Evolutionary conservation across 1,140 invertebrate species (phyloP).

Genomic region (Lordiphosa clarofinis): DNA sequence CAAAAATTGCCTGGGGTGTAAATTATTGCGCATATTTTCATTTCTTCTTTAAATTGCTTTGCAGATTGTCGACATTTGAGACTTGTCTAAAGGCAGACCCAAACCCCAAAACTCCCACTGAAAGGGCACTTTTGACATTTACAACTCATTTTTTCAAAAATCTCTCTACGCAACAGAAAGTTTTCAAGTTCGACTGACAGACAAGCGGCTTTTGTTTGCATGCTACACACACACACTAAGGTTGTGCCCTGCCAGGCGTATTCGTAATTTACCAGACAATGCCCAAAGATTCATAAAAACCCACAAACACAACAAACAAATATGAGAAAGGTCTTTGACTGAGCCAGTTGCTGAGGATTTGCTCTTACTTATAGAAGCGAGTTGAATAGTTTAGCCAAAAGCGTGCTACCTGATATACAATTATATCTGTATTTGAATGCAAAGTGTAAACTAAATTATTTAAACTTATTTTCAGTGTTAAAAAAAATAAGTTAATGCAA

Average conservation of each 20-base stretch:
- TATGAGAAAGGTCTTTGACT: constrained; percentile 64
- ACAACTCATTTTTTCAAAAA: constrained; percentile 64
- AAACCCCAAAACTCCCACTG: not conserved
- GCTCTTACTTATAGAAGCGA: constrained; percentile 14
- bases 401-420: not conserved
- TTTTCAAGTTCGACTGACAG: constrained; percentile 74
- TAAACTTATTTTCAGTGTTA: too few relatives aligned
- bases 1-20: constrained; percentile 70
- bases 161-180: constrained; percentile 59
- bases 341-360: constrained; percentile 24
- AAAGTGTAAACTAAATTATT: too few relatives aligned
- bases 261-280: constrained; percentile 74
- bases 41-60: constrained; percentile 73
- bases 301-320: constrained; percentile 19
- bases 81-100: constrained; percentile 56
- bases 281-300: constrained; percentile 27
- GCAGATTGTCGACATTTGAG: constrained; percentile 72
- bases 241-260: constrained; percentile 65
- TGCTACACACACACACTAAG: constrained; percentile 34
- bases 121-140: constrained; percentile 69
- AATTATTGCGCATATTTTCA: constrained; percentile 77
- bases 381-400: constrained; percentile 17
- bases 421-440: too few relatives aligned
- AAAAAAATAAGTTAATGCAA: too few relatives aligned
- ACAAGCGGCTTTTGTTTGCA: constrained; percentile 69